Evolutionary conservation across 2,888 invertebrate genomes (phyloP).

Genomic region (Calliphora vomitoria): DNA sequence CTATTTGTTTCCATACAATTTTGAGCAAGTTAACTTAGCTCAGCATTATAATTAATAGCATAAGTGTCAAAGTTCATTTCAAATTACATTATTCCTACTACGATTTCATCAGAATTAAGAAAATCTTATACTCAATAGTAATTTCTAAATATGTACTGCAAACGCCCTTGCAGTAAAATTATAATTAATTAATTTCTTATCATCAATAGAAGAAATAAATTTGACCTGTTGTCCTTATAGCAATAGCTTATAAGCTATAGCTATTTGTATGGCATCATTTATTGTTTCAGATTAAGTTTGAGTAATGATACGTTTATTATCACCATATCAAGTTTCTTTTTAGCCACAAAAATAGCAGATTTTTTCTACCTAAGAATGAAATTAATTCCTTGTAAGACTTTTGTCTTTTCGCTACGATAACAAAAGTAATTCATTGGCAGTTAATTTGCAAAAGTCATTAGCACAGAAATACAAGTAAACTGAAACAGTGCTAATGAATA

Average conservation of each 20-base stretch:
- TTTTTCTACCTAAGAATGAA: background rate
- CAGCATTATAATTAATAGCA: no score
- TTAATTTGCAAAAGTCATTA: conserved; percentile 42
- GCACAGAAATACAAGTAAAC: conserved; percentile 3
- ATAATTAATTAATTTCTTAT: conserved; percentile 29
- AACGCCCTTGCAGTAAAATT: background rate
- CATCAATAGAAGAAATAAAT: conserved; percentile 15
- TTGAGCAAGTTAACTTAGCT: no score
- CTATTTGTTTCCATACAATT: no score
- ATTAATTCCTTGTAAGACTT: conserved; percentile 18
- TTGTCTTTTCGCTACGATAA: conserved; percentile 6
- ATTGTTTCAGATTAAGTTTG: conserved; percentile 10
- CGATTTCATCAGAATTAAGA: no score
- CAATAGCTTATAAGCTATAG: background rate
- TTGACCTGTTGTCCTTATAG: conserved; percentile 6
- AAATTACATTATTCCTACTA: no score
- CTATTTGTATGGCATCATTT: conserved; percentile 4
- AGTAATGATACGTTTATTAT: conserved; percentile 9
- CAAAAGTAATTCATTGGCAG: conserved; percentile 30
- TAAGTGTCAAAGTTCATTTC: no score
- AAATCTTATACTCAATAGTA: no score
- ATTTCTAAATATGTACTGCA: no score
- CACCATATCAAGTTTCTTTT: background rate
- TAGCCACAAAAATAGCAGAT: background rate
- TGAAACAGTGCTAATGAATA: conserved; percentile 15